Evolutionary conservation across 1,140 invertebrate species (phyloP), one percentile per base, ranked within the genome.

Genomic region (Drosophila pruinosa): DNA sequence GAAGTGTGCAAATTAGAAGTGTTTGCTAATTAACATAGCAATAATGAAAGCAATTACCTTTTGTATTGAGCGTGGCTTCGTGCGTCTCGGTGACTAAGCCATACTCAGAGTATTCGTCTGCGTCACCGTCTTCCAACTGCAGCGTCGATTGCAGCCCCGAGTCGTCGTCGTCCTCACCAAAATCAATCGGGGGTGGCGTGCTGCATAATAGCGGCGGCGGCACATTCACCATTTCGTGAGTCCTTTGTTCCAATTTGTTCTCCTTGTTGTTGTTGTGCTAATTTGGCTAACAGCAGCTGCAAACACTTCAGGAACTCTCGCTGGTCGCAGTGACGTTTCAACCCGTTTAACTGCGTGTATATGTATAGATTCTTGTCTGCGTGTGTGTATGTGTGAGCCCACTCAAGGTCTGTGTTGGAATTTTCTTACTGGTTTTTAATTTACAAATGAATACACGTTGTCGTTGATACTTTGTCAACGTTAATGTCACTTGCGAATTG

Each of bases 201-300:
- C 93, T 94, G 75, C 94, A 94, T 41, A 95, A 92, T 61, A 94
- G 89, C 31, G 94, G 94, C 75, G 93, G 94, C 77, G 94, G 94
- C 76, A 94, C 92, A 69, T 92, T 75, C 24, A 90, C 89, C 70
- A 89, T 86, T 52, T 77, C 89, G 63, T 70, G 34, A 6, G 54
- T 64, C 71, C 71, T 74, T 64, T 64, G 72, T 58, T 71, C 47
- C 14, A 70, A 59, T 34, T 61, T 31, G 31, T 10, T 7, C 15
- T 64, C 31, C 0, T 43, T 41, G 50, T 75, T 67, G 15, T 61
- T 59, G 17, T 58, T 15, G 59, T 54, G 72, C 34, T 76, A 63
- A 69, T 70, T 74, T 56, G 67, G 41, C 59, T 31, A 52, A 74
- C 50, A 77, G 68, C 67, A 76, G 63, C 74, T 73, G 64, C 64